These are phyloP conservation scores for Yponomeuta cagnagella DNA, from an alignment of 2,888 invertebrate species.

Conservation along the genomic window DNA sequence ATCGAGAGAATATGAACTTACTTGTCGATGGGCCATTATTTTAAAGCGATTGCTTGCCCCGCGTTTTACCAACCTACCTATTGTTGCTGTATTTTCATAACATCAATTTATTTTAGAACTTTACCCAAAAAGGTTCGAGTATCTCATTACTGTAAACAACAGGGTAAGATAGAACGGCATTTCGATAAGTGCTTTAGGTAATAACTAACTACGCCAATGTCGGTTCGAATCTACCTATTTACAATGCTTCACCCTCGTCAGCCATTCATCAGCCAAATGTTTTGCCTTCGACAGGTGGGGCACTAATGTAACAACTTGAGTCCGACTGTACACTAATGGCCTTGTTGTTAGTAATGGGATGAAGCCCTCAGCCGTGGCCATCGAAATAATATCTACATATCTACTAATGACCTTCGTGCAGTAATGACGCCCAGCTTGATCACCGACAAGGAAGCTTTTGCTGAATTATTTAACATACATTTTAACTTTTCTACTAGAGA, in stretches of 20 bases:
- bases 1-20: constrained; percentile 22
- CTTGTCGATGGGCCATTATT: constrained; percentile 4
- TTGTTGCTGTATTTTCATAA: neutral
- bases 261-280: neutral
- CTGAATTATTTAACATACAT: neutral
- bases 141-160: neutral
- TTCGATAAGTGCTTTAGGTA: neutral
- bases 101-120: neutral
- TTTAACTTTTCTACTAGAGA: neutral
- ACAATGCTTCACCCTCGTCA: neutral
- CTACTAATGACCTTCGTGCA: neutral
- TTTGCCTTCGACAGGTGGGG: neutral
- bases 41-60: neutral
- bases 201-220: neutral
- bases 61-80: neutral
- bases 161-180: neutral
- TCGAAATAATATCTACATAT: constrained; percentile 2
- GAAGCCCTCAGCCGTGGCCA: neutral
- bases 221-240: neutral
- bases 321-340: neutral
- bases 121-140: neutral
- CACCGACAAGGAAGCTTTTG: neutral
- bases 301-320: neutral
- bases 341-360: constrained; percentile 5
- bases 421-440: neutral